phyloP scores from a whole-genome alignment of 2,888 invertebrate species.

The Trachelus iudaicus region DNA sequence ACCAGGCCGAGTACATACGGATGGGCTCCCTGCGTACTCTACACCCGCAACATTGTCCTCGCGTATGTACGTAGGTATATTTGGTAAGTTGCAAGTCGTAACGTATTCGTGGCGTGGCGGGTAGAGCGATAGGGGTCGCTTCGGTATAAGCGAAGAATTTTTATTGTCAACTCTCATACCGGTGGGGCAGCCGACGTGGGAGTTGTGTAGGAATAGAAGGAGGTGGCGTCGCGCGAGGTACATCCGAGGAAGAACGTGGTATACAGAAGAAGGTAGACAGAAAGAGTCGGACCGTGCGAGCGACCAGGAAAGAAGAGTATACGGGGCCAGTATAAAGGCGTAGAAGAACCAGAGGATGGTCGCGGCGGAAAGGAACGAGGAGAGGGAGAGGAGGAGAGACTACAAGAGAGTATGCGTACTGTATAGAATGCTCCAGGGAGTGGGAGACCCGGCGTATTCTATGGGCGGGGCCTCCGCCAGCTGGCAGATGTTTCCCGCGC shows the following conservation, averaged over 20 bases:
- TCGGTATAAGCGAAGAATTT: conserved; percentile 15
- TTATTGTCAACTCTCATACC: conserved; percentile 20
- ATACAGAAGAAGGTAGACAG: not conserved
- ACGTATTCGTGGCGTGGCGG: not conserved
- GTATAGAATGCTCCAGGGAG: not conserved
- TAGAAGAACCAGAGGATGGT: not conserved
- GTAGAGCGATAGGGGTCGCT: not conserved
- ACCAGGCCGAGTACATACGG: not conserved
- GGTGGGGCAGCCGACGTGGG: conserved; percentile 11
- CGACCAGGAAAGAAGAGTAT: not conserved
- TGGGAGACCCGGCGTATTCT: conserved; percentile 51
- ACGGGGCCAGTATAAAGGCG: not conserved
- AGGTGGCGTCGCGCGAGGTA: not conserved
- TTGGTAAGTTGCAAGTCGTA: not conserved
- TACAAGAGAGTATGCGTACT: not conserved
- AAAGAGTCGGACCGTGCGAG: not conserved
- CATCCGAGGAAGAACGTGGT: not conserved
- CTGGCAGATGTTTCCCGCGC: conserved; percentile 71
- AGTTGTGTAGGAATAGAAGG: not conserved
- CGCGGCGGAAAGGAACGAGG: not conserved
- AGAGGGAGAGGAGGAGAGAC: conserved; percentile 31
- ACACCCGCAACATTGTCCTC: not conserved
- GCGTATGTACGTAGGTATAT: not conserved
- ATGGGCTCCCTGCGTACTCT: not conserved
- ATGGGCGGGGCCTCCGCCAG: conserved; percentile 70